Base-by-base conservation (phyloP, 2,797 vertebrate genomes). In the Typhlichthys subterraneus region DNA sequence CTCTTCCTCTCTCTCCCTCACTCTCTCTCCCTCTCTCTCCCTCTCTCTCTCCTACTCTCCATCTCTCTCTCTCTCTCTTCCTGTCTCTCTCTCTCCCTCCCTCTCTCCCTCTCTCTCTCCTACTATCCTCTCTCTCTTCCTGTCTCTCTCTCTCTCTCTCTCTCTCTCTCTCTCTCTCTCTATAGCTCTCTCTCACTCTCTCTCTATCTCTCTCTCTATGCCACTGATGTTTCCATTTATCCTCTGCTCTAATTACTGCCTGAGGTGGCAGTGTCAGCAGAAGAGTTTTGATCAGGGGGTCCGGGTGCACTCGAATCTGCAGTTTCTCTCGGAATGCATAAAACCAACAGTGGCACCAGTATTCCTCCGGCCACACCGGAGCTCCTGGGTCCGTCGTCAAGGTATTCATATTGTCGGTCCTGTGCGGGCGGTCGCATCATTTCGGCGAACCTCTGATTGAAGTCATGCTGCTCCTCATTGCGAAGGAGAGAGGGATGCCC, bases 231-330 rank as follows among this genome's bases (percentile, higher is more conserved):
- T 79, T 82, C 82, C 81, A 54, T 2, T 79, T 83, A 85, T 85
- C 77, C 68, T 72, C 80, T 67, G 50, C 84, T 87, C 74, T 85
- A 88, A 91, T 89, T 89, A 82, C 80, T 65, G 73, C 82, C 69
- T 85, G 69, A 52, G 61, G 61, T 77, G 88, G 83, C 69, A 72
- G 73, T 85, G 84, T 87, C 82, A 81, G 82, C 74, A 54, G 68
- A 74, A 86, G 84, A 78, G 83, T 90, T 85, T 88, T 85, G 89
- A 89, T 88, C 84, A 87, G 76, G 76, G 76, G 80, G 72, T 83
- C 78, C 79, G 64, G 73, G 66, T 62, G 76, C 53, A 48, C 73
- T 89, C 88, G 88, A 84, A 89, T 88, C 91, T 88, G 89, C 89
- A 80, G 87, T 80, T 84, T 82, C 77, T 84, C 81, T 75, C 71